A percentile compares a stretch with the other conserved stretches of the same genome.
Evolutionary conservation across 2,888 invertebrate species (phyloP).

Genomic region (Drosophila vallismaia): DNA sequence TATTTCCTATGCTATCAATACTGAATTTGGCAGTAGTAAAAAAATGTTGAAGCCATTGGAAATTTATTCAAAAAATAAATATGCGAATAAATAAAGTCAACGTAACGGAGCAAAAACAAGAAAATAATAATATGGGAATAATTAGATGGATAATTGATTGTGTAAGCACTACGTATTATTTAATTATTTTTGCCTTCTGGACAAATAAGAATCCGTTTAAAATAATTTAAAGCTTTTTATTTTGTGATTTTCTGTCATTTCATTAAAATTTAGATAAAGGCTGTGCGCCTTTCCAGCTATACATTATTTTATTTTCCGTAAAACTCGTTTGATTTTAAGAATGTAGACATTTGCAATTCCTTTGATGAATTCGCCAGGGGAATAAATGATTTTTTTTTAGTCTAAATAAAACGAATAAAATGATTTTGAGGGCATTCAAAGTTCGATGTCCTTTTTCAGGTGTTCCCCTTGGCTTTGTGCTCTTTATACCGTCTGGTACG

Average conservation of each 20-base stretch:
- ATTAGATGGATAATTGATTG: constrained; percentile 45
- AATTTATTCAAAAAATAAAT: constrained; percentile 32
- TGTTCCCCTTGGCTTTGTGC: constrained; percentile 6
- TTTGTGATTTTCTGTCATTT: background rate
- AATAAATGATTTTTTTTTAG: background rate
- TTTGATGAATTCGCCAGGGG: background rate
- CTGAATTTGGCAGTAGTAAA: constrained; percentile 9
- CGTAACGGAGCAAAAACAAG: constrained; percentile 6
- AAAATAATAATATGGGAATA: constrained; percentile 27
- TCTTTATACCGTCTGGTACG: constrained; percentile 1
- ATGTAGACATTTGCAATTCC: background rate
- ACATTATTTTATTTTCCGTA: background rate
- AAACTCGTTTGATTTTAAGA: too few relatives aligned
- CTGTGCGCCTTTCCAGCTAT: too few relatives aligned
- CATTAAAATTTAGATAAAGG: background rate
- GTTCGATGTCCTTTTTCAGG: constrained; percentile 26
- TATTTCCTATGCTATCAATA: constrained; percentile 51
- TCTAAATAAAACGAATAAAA: background rate
- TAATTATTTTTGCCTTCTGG: constrained; percentile 5
- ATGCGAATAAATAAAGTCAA: constrained; percentile 25
- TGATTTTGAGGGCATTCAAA: constrained; percentile 22
- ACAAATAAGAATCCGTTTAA: constrained; percentile 1
- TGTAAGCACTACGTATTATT: constrained; percentile 34
- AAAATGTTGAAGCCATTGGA: constrained; percentile 30
- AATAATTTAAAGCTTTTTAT: constrained; percentile 7